These are phyloP conservation scores for Apodemus agrarius DNA, from an alignment of 2,797 vertebrate genomes.

Conservation along the genomic window DNA sequence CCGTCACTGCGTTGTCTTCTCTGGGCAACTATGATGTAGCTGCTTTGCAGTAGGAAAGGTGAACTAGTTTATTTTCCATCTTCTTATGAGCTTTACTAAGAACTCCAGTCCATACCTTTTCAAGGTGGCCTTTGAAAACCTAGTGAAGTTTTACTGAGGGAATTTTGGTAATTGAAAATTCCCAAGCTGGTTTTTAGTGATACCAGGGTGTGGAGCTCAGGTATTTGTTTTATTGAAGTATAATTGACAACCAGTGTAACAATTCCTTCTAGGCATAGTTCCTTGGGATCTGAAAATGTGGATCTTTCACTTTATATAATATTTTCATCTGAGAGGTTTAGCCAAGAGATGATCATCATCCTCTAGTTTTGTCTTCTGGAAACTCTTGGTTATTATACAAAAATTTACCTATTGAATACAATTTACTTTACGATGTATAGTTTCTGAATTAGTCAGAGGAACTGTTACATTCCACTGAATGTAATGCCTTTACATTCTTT, in stretches of 20 bases:
- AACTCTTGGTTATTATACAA: background rate
- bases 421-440: background rate
- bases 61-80: background rate
- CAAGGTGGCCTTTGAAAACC: background rate
- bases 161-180: background rate
- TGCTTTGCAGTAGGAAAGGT: background rate
- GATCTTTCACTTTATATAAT: background rate
- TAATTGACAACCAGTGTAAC: background rate
- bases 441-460: background rate
- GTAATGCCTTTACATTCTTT: background rate
- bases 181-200: background rate
- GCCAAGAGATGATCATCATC: background rate
- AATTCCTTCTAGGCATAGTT: background rate
- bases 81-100: constrained; percentile 28
- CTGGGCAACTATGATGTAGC: background rate
- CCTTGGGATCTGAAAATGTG: background rate
- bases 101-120: background rate
- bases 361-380: background rate
- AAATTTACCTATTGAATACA: background rate
- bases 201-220: background rate
- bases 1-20: background rate
- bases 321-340: background rate
- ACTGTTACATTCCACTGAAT: background rate
- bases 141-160: background rate
- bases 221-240: background rate